Conservation (phyloP, 1,140 invertebrate genomes). For the Pantala flavescens region DNA sequence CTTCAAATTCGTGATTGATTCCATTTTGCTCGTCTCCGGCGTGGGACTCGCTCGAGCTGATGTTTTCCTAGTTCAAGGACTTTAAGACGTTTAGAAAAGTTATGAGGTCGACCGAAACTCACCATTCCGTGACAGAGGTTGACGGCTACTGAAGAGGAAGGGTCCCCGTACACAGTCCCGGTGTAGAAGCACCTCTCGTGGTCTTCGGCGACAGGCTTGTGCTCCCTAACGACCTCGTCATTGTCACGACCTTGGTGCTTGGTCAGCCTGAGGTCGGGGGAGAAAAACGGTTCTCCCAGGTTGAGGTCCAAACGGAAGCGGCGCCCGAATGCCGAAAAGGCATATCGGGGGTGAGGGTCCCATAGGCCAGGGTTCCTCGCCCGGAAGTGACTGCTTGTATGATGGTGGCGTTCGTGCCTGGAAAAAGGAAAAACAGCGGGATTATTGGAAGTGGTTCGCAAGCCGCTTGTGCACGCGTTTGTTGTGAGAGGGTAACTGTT, state of each 20-base stretch:
- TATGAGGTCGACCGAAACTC: constrained; percentile 31
- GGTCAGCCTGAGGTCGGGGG: neutral
- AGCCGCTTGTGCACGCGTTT: no score
- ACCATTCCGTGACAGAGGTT: constrained; percentile 70
- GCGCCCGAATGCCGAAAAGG: constrained; percentile 49
- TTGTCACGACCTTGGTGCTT: neutral
- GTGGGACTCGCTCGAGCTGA: no score
- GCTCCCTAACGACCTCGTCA: neutral
- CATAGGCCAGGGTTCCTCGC: constrained; percentile 48
- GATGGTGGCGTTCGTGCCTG: constrained; percentile 28
- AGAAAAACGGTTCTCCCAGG: constrained; percentile 45
- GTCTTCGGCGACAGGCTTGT: constrained; percentile 32
- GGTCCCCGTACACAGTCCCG: constrained; percentile 54
- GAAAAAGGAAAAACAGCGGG: neutral
- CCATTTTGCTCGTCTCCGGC: no score
- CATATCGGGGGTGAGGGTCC: constrained; percentile 62
- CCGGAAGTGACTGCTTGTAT: constrained; percentile 47
- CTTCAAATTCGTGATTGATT: no score
- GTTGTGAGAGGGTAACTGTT: no score
- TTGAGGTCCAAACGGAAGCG: constrained; percentile 43
- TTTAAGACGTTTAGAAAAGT: no score
- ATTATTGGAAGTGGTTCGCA: neutral
- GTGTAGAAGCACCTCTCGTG: constrained; percentile 54
- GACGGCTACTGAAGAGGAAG: constrained; percentile 50
- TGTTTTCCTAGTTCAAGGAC: no score